Percentiles rank a stretch among this genome's conserved stretches.
These are phyloP conservation scores for Phycodurus eques DNA, from an alignment of 2,113 vertebrate species.

Conservation along the genomic window DNA sequence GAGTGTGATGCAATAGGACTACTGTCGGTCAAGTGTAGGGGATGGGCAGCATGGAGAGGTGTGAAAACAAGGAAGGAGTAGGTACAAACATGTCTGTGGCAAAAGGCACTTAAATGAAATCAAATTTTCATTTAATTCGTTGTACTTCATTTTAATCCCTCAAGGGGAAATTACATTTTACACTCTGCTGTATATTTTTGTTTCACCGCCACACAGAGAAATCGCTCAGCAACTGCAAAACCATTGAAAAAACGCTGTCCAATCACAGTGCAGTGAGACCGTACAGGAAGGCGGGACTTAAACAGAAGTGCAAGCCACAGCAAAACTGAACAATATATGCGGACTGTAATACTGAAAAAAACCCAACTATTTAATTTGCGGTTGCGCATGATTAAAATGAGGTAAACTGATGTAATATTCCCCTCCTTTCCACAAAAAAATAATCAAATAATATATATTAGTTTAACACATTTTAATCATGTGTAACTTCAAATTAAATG, in stretches of 20 bases:
- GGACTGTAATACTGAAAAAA: no score
- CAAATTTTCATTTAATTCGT: neutral
- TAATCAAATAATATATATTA: no score
- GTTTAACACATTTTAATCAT: no score
- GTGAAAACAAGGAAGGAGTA: conserved; percentile 26
- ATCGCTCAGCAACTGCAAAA: neutral
- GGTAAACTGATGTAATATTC: no score
- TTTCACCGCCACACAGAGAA: neutral
- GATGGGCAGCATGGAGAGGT: conserved; percentile 41
- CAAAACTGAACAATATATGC: neutral
- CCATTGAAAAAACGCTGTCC: neutral
- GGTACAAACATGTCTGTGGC: conserved; percentile 10
- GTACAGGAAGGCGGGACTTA: neutral
- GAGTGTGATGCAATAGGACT: conserved; percentile 34
- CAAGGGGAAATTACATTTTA: neutral
- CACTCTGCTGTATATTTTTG: neutral
- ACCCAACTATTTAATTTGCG: no score
- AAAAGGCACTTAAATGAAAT: neutral
- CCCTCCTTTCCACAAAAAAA: no score
- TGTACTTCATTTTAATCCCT: neutral
- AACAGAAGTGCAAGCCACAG: neutral
- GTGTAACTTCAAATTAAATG: no score
- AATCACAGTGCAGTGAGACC: neutral
- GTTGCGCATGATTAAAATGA: no score
- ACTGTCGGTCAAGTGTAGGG: conserved; percentile 54